Percentiles rank a stretch among this genome's conserved stretches.
phyloP scores from a whole-genome alignment of 2,113 vertebrate genomes.

The Xyrauchen texanus region DNA sequence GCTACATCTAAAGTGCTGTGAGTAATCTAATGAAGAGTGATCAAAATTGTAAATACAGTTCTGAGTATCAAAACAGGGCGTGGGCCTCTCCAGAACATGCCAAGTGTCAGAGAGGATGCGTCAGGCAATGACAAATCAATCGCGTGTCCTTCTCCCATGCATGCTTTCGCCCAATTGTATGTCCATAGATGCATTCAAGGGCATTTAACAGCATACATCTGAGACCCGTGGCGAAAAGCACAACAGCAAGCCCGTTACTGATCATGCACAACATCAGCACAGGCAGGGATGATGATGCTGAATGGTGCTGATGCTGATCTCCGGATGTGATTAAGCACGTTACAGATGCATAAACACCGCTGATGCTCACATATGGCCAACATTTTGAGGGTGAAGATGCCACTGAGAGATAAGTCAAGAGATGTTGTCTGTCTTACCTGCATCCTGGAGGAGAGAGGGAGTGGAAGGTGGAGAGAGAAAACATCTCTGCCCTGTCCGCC shows the following conservation, averaged over 20 bases:
- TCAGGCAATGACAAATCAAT: constrained; percentile 58
- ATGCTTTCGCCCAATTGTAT: background rate
- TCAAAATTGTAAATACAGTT: too few relatives aligned
- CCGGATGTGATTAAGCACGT: background rate
- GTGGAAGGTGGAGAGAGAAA: constrained; percentile 92
- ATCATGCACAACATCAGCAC: background rate
- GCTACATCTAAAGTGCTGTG: too few relatives aligned
- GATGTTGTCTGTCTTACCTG: constrained; percentile 77
- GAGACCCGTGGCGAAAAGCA: background rate
- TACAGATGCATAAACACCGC: background rate
- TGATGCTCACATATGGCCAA: background rate
- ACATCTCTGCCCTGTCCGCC: constrained; percentile 96
- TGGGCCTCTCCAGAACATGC: constrained; percentile 63
- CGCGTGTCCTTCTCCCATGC: constrained; percentile 18
- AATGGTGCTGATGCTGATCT: background rate
- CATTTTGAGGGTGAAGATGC: background rate
- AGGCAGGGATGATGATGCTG: background rate
- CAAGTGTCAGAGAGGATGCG: constrained; percentile 65
- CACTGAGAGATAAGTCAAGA: background rate
- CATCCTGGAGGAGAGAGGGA: constrained; percentile 91
- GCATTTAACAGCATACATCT: background rate
- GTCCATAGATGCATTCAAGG: background rate
- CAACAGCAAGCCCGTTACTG: constrained; percentile 12
- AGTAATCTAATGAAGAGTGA: too few relatives aligned
- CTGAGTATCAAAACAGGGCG: constrained; percentile 67